Base-by-base conservation (phyloP, 2,797 vertebrate genomes). In the Halcyon leucocephala region DNA sequence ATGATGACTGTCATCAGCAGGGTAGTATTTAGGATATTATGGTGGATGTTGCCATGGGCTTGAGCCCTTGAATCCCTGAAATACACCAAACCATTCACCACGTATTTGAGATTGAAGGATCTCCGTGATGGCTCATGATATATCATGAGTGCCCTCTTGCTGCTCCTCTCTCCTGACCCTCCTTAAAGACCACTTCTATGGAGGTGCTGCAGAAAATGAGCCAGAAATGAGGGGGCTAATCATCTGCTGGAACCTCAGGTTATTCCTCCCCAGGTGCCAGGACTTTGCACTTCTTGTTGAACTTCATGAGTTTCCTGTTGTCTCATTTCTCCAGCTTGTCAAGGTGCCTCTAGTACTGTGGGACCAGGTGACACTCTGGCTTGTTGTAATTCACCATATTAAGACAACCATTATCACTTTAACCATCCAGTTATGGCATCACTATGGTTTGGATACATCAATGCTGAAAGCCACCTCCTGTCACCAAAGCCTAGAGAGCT, bases 91-190 rank as follows among this genome's bases (percentile, higher is more conserved):
- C 6, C 7, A 15, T 26, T 52, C 31, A 42, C 22, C 15, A 1
- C 15, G 17, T 29, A 71, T 58, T 58, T 41, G 25, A 37, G 57
- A 51, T 5, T 19, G 42, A 54, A 77, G 9, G 41, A 35, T 64
- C n/a, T 33, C 22, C 52, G 25, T 0, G 1, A 7, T 35, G 51
- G 10, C 18, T 33, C 18, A 33, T 58, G 20, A 54, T 1, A 2
- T 5, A 14, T 6, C 26, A 51, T 14, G 39, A 35, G 21, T 46
- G 6, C 9, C 25, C 28, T 6, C 3, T 4, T 6, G 0, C 8
- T 15, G 14, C 21, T 19, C 10, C 6, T 29, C 37, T 61, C 29
- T 49, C 20, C 26, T 66, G 52, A 29, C 18, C 10, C 6, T 49
- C 22, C 41, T 71, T 48, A 66, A 60, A 65, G 16, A 15, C 15